phyloP scores from a whole-genome alignment of 2,888 invertebrate species.

The Leptopilina drosophilae region DNA sequence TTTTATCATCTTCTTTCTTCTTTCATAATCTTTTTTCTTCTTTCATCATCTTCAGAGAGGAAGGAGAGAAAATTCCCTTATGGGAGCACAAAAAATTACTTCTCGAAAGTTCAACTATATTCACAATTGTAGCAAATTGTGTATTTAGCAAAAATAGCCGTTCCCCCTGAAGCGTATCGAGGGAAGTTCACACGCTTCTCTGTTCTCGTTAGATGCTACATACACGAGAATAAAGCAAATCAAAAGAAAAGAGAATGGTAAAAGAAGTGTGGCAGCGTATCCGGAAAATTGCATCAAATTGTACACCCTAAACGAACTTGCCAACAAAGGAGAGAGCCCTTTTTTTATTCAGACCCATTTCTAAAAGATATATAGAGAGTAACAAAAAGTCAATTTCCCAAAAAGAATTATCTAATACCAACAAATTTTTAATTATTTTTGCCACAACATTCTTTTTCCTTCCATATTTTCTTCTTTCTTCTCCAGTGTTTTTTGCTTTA shows the following conservation, averaged over 20 bases:
- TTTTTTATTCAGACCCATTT: not conserved
- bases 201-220: not conserved
- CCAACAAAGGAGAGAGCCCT: slow-evolving; percentile 5
- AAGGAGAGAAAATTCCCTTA: too few relatives aligned
- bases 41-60: too few relatives aligned
- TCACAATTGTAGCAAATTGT: too few relatives aligned
- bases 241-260: slow-evolving; percentile 40
- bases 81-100: too few relatives aligned
- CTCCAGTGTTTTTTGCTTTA: not conserved
- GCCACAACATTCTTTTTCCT: too few relatives aligned
- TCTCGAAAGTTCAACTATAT: too few relatives aligned
- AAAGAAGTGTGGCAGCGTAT: not conserved
- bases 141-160: slow-evolving; percentile 19
- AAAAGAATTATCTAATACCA: too few relatives aligned
- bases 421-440: too few relatives aligned
- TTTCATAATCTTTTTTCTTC: too few relatives aligned
- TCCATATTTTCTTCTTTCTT: too few relatives aligned
- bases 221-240: slow-evolving; percentile 39
- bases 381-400: not conserved
- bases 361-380: not conserved
- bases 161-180: slow-evolving; percentile 38
- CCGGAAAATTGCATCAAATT: slow-evolving; percentile 49
- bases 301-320: slow-evolving; percentile 48
- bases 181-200: slow-evolving; percentile 35
- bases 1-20: too few relatives aligned